phyloP scores from a whole-genome alignment of 2,888 invertebrate species.

The Andrena haemorrhoa region DNA sequence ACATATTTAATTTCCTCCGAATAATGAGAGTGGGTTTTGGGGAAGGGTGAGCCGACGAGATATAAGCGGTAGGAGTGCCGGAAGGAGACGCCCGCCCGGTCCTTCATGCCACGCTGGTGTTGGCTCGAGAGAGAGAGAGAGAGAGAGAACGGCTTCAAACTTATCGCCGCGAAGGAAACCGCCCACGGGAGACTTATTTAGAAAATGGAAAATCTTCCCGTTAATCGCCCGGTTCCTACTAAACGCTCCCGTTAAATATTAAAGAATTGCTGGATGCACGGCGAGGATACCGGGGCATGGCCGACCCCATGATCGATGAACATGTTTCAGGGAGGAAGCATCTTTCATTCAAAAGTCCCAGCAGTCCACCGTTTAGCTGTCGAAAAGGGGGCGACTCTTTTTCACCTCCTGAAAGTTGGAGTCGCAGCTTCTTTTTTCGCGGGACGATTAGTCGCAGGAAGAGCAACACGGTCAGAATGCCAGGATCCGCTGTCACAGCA shows the following conservation, averaged over 20 bases:
- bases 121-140: conserved; percentile 45
- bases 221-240: conserved; percentile 45
- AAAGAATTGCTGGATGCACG: not conserved
- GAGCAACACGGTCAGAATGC: conserved; percentile 56
- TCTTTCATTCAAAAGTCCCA: not conserved
- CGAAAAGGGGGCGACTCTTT: conserved; percentile 17
- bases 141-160: conserved; percentile 67
- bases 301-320: too few relatives aligned
- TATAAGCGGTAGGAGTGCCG: conserved; percentile 78
- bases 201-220: conserved; percentile 74
- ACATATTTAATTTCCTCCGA: conserved; percentile 83
- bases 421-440: conserved; percentile 20
- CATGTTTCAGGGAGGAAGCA: not conserved
- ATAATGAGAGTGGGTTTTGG: conserved; percentile 81
- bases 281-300: too few relatives aligned
- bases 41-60: conserved; percentile 73
- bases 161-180: conserved; percentile 75
- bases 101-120: conserved; percentile 54
- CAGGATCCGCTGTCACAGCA: conserved; percentile 77
- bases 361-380: not conserved
- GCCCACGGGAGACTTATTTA: conserved; percentile 68
- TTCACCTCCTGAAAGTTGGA: conserved; percentile 27
- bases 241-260: conserved; percentile 19
- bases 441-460: conserved; percentile 56
- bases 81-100: conserved; percentile 77